Evolutionary conservation across 2,888 invertebrate genomes (phyloP), one percentile per base, ranked within the genome.

Genomic region (Drosophila robusta): DNA sequence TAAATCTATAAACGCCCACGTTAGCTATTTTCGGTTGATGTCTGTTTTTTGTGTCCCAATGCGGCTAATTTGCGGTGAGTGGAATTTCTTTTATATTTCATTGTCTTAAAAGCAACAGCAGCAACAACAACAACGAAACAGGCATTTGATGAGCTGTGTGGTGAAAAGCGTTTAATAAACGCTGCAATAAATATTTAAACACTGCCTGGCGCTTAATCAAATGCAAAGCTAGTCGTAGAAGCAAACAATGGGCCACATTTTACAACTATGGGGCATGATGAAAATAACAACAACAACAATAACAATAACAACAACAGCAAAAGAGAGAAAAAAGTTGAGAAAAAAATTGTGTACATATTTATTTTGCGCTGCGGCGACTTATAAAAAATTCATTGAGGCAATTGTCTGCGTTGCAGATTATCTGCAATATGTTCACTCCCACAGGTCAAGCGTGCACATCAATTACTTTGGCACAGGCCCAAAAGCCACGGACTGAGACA

Each of bases 361-460:
- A 70, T 70, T 67, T 68, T 72, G 71, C 46, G 69, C 77, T 81
- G 75, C 80, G 84, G 71, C 84, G 75, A 86, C 76, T 84, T 86
- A 77, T 83, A 83, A 83, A 83, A 83, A 83, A 87, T 87, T 83
- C 83, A 83, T 83, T 83, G 77, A 83, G 83, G 80, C 90, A 90
- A 89, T 90, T 90, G 90, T 90, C 90, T 90, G 87, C 79, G 85
- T 85, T 86, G 88, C 73, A 90, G 90, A 90, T 90, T 90, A 90
- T 90, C 90, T 90, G 89, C 90, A 89, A 91, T 89, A 89, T 88
- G 86, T 87, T 90, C 88, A 89, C 90, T 90, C 90, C 90, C 86
- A 90, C 90, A 90, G 90, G 91, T 90, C 90, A 91, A 90, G 83
- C 89, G 86, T 87, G 85, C 90, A 90, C 91, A 90, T 90, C 90